Base-by-base conservation (phyloP, 2,888 invertebrate genomes). In the Clanis bilineata region DNA sequence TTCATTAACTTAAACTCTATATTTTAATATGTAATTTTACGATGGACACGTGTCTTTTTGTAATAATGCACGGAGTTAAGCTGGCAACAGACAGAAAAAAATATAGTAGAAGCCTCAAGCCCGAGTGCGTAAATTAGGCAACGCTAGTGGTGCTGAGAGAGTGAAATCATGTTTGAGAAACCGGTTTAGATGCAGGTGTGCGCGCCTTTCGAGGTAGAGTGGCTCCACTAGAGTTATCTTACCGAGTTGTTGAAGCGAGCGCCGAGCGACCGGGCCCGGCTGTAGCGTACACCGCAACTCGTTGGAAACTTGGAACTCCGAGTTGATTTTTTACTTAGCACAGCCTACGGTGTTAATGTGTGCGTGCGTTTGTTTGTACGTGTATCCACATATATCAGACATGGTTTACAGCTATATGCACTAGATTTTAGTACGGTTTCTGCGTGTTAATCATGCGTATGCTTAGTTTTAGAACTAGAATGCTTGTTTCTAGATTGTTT, bases 101-200 rank as follows among this genome's bases (percentile, higher is more conserved):
- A 41, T 23, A 18, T 56, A 56, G 64, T 70, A 61, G 68, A 63
- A 60, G 66, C 51, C 63, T 66, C 68, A 66, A 65, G 66, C 61
- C 68, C 57, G 68, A 70, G 73, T 73, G 69, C 70, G 71, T 79
- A 79, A 75, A 77, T 78, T 77, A 76, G 76, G 73, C 75, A 76
- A 71, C 72, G 77, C 70, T 68, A 69, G 60, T 68, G 71, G 71
- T 69, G 81, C 75, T 70, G 74, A 80, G 84, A 86, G 87, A 90
- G 90, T 86, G 88, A 90, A 90, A 90, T 87, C 87, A 80, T 88
- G 88, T 90, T 87, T 80, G 70, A 69, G 71, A 74, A 86, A 90
- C 90, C 88, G 84, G 90, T 91, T 88, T 76, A 62, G 72, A 77
- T 85, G 89, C 90, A 91, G 90, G 90, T 90, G 90, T 85, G 85